Evolutionary conservation across 2,888 invertebrate species (phyloP).

Genomic region (Agrotis segetum): DNA sequence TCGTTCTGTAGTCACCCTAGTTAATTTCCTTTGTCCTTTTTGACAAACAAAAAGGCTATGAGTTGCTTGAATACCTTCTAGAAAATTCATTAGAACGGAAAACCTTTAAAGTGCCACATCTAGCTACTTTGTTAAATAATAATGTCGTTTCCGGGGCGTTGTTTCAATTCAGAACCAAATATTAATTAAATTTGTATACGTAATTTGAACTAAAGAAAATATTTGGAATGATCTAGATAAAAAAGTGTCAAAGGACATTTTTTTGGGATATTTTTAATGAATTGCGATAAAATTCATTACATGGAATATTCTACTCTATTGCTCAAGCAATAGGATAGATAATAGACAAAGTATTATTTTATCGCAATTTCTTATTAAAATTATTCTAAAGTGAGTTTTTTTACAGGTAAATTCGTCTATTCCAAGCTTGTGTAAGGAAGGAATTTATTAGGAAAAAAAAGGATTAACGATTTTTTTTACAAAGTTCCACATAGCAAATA

Average conservation of each 20-base stretch:
- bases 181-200: slow-evolving; percentile 26
- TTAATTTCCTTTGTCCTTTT: background rate
- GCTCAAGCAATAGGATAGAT: no score
- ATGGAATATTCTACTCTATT: no score
- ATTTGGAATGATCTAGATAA: background rate
- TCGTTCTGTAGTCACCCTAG: background rate
- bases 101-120: slow-evolving; percentile 73
- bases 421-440: background rate
- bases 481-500: no score
- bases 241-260: no score
- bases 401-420: background rate
- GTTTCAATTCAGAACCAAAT: slow-evolving; percentile 61
- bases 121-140: slow-evolving; percentile 77
- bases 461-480: background rate
- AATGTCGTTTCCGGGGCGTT: slow-evolving; percentile 76
- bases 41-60: slow-evolving; percentile 72
- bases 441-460: no score
- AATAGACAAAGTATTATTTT: no score
- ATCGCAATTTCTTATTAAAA: no score
- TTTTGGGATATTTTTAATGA: no score
- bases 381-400: no score
- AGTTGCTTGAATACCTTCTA: slow-evolving; percentile 68
- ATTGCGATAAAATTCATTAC: no score
- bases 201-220: slow-evolving; percentile 20
- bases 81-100: slow-evolving; percentile 41